Conservation (phyloP, 2,797 vertebrate genomes). For the Typhlichthys subterraneus region DNA sequence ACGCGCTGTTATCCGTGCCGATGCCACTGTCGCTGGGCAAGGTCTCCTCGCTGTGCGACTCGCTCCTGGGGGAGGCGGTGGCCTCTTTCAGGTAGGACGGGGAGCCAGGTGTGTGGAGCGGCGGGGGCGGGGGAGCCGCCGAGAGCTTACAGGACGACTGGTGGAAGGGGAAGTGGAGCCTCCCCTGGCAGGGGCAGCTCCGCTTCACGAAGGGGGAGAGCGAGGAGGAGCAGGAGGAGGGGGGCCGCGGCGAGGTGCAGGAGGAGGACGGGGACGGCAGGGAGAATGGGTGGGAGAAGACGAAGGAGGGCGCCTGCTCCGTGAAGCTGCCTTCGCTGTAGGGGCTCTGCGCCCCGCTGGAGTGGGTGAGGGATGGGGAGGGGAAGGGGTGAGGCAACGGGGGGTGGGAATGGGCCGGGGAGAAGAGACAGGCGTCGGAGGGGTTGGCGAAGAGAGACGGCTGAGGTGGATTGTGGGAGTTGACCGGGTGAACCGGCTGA, state of each 20-base stretch:
- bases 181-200: slow-evolving; percentile 86
- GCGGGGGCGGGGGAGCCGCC: slow-evolving; percentile 54
- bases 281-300: slow-evolving; percentile 72
- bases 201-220: slow-evolving; percentile 89
- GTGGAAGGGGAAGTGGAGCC: slow-evolving; percentile 78
- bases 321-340: slow-evolving; percentile 88
- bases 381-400: slow-evolving; percentile 80
- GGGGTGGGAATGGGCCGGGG: slow-evolving; percentile 74
- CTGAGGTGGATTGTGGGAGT: slow-evolving; percentile 47
- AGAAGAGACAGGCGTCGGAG: slow-evolving; percentile 68
- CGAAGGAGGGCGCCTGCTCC: slow-evolving; percentile 80
- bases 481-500: slow-evolving; percentile 36
- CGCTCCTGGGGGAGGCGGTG: slow-evolving; percentile 89
- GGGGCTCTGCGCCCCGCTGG: slow-evolving; percentile 90
- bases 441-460: slow-evolving; percentile 59
- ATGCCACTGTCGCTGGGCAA: slow-evolving; percentile 93
- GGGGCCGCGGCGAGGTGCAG: slow-evolving; percentile 72
- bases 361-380: slow-evolving; percentile 85
- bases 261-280: slow-evolving; percentile 75
- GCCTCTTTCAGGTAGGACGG: slow-evolving; percentile 91
- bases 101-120: slow-evolving; percentile 81
- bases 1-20: slow-evolving; percentile 91
- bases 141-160: slow-evolving; percentile 78
- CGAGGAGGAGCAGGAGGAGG: slow-evolving; percentile 59
- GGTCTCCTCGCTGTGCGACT: slow-evolving; percentile 92